These are phyloP conservation scores for Telenomus remus DNA, from an alignment of 1,140 invertebrate genomes.

Conservation along the genomic window DNA sequence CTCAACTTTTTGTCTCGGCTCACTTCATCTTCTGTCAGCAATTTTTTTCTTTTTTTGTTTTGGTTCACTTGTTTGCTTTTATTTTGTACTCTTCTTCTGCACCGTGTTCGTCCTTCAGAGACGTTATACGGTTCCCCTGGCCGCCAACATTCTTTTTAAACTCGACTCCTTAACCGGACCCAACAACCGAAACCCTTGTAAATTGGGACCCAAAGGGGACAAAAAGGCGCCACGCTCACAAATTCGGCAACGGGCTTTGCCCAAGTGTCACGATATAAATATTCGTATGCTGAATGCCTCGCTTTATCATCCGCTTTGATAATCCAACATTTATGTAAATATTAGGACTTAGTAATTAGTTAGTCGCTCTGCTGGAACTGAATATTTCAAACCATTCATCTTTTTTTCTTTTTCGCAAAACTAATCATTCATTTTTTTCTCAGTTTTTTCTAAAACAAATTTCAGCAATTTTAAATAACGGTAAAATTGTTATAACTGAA, in stretches of 20 bases:
- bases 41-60: constrained; percentile 22
- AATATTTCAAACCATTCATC: constrained; percentile 18
- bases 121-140: constrained; percentile 40
- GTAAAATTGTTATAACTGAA: no score
- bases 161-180: constrained; percentile 53
- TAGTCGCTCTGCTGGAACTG: constrained; percentile 1
- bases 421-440: no score
- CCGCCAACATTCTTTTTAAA: constrained; percentile 46
- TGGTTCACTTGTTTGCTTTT: no score
- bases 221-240: constrained; percentile 33
- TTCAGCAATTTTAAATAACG: no score
- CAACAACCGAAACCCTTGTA: constrained; percentile 57
- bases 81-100: constrained; percentile 28
- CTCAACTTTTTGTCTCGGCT: constrained; percentile 46
- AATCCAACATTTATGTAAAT: constrained; percentile 53
- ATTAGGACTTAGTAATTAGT: constrained; percentile 27
- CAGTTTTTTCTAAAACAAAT: no score
- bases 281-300: constrained; percentile 50
- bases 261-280: constrained; percentile 60
- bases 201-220: constrained; percentile 46
- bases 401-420: not conserved
- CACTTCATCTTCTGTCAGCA: constrained; percentile 31
- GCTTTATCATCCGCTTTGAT: constrained; percentile 29
- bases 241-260: constrained; percentile 56
- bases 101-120: constrained; percentile 53